Conservation (phyloP, 2,888 invertebrate genomes). For the Cylloceria caligata region DNA sequence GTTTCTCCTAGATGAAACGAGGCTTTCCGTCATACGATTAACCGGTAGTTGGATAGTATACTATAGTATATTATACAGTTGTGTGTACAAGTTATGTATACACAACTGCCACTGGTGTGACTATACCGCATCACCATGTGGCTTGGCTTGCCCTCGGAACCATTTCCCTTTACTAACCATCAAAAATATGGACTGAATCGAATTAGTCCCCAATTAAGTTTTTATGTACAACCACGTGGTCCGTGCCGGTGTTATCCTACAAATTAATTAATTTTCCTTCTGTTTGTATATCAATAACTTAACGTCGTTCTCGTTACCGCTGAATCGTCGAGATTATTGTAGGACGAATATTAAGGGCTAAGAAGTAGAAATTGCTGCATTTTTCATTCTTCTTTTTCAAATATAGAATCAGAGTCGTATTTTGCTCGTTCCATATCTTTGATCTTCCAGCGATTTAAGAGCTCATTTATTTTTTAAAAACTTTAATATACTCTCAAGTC, state of each 20-base stretch:
- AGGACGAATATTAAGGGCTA: too few species aligned
- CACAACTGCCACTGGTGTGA: not conserved
- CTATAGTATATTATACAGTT: too few species aligned
- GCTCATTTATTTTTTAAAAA: too few species aligned
- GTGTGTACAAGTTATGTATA: too few species aligned
- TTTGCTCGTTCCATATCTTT: too few species aligned
- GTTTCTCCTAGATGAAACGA: conserved; percentile 3
- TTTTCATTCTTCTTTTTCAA: too few species aligned
- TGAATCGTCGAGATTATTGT: too few species aligned
- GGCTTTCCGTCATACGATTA: conserved; percentile 20
- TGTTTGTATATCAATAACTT: conserved; percentile 3
- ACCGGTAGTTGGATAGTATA: conserved; percentile 3
- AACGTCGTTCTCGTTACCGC: not conserved
- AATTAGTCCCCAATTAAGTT: conserved; percentile 11
- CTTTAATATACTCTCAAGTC: too few species aligned
- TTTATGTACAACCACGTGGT: not conserved
- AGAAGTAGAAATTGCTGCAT: not conserved
- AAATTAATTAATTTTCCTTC: too few species aligned
- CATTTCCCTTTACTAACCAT: not conserved
- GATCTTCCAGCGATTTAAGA: too few species aligned
- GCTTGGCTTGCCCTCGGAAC: not conserved
- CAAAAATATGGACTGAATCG: not conserved
- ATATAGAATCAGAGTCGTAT: too few species aligned
- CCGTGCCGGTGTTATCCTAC: too few species aligned
- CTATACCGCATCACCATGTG: not conserved